phyloP scores from a whole-genome alignment of 2,888 invertebrate genomes.

The Ochropacha duplaris region DNA sequence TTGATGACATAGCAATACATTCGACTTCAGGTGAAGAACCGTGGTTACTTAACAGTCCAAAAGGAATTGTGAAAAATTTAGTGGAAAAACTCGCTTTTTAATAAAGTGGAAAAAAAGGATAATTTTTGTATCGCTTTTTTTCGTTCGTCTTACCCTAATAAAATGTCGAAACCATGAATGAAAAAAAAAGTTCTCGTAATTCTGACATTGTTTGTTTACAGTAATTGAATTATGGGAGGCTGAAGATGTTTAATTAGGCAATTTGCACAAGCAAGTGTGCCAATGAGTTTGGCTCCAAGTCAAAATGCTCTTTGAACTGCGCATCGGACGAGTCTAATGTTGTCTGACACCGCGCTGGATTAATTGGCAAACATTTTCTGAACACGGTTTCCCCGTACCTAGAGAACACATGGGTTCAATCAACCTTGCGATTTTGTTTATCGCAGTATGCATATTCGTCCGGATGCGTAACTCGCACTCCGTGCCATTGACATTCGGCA shows the following conservation, averaged over 20 bases:
- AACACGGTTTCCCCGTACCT: conserved; percentile 31
- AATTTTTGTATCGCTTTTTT: too few species aligned
- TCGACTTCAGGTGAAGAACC: neutral
- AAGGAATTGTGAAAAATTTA: too few species aligned
- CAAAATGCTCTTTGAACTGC: conserved; percentile 28
- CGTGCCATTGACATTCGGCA: conserved; percentile 74
- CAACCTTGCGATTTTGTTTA: conserved; percentile 61
- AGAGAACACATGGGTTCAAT: conserved; percentile 48
- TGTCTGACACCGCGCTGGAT: conserved; percentile 24
- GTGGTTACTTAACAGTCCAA: too few species aligned
- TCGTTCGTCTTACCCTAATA: too few species aligned
- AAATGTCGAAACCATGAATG: too few species aligned
- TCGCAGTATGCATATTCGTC: conserved; percentile 37
- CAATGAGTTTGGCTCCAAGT: conserved; percentile 30
- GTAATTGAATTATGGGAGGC: neutral
- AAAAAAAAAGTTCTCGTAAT: neutral
- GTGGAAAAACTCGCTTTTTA: too few species aligned
- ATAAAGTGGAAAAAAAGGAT: too few species aligned
- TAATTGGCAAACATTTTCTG: conserved; percentile 45
- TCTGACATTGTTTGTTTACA: neutral
- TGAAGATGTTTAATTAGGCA: neutral
- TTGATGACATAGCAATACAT: neutral
- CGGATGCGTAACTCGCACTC: conserved; percentile 42
- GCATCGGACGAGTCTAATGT: conserved; percentile 32
- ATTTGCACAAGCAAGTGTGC: conserved; percentile 6